phyloP scores from a whole-genome alignment of 2,113 vertebrate species.

The Athene noctua region DNA sequence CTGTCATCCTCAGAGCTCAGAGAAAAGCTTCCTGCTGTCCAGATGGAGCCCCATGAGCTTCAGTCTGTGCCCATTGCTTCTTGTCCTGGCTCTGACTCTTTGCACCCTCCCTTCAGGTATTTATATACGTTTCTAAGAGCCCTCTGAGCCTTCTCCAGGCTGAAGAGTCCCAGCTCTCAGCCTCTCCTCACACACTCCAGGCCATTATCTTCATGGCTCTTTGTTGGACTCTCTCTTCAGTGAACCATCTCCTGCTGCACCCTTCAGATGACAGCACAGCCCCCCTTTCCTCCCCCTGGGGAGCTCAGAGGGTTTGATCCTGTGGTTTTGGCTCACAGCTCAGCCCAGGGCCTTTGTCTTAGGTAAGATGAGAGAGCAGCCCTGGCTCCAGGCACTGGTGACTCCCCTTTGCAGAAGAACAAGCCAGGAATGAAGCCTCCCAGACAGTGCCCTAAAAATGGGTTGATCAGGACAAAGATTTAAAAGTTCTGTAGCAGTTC shows the following conservation, averaged over 20 bases:
- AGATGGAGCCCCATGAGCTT: neutral
- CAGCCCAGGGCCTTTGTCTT: neutral
- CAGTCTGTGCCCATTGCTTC: too few relatives aligned
- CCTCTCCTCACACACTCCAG: neutral
- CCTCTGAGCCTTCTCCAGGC: neutral
- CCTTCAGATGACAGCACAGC: neutral
- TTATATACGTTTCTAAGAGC: neutral
- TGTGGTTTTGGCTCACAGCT: neutral
- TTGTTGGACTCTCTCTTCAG: neutral
- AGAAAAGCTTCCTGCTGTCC: neutral
- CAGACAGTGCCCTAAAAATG: neutral
- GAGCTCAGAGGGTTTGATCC: rapidly evolving
- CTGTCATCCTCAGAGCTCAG: neutral
- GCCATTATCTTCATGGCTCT: too few relatives aligned
- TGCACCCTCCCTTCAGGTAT: neutral
- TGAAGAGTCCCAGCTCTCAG: neutral
- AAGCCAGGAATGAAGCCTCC: neutral
- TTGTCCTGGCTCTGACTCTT: neutral
- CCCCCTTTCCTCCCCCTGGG: rapidly evolving
- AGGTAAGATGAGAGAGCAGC: neutral
- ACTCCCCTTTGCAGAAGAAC: neutral
- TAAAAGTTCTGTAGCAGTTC: neutral
- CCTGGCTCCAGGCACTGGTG: neutral
- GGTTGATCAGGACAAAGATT: neutral
- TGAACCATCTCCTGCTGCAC: neutral